Base-by-base conservation (phyloP, 2,888 invertebrate genomes). In the Frankliniella intonsa region DNA sequence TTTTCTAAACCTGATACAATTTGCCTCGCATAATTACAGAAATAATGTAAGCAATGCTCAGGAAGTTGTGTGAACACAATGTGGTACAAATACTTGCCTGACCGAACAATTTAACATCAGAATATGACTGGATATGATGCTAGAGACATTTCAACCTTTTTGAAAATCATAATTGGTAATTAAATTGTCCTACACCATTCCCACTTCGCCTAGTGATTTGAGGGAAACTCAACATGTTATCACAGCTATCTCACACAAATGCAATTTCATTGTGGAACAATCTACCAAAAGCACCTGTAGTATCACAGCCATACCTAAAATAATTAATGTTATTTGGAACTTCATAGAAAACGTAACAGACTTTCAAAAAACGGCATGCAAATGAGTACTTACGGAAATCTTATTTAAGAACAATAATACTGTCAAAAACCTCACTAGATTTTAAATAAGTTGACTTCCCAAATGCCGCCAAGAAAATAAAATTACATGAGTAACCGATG, bases 81-180 rank as follows among this genome's bases (percentile, higher is more conserved):
- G 25, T 76, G 69, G 69, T 76, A 76, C 22, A 76, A 76, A 76
- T 76, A 76, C 69, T 25, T 76, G n/a, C n/a, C n/a, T n/a, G 69
- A 25, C 38, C 14, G 12, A 55, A 25, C 69, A 25, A 76, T 76
- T 25, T 25, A 22, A 10, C 25, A 76, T 12, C 22, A 76, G 25
- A 12, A 25, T 22, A 11, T 76, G 69, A 25, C 69, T 25, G 69
- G 69, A 25, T 76, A 76, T 25, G 69, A 76, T 12, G 38, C 38
- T 38, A 38, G 3, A 38, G 38, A 38, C 38, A 38, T 38, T 38
- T 38, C 38, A 38, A 38, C 5, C 5, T 38, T 38, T 38, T 38
- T 38, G 2, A 3, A 38, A 38, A 38, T 38, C 38, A 2, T 38
- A 5, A 38, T 2, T 38, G 38, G 38, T 38, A 38, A 38, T 38